These are phyloP conservation scores for Pyrgus malvae DNA, from an alignment of 2,888 invertebrate genomes.

Conservation along the genomic window DNA sequence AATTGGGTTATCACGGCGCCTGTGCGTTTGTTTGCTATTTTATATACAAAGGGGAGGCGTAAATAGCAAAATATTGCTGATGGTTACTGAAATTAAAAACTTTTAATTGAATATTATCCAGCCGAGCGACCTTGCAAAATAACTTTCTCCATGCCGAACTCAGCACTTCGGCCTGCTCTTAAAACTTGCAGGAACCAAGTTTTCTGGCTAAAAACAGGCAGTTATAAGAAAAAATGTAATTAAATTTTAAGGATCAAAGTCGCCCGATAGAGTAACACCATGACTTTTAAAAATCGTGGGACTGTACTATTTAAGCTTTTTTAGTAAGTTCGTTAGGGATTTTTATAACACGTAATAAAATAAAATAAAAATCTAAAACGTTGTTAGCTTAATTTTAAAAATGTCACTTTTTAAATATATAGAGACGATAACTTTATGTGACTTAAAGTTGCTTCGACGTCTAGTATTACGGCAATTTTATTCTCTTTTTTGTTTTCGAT, in stretches of 20 bases:
- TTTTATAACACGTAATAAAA: too few species aligned
- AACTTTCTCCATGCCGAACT: slow-evolving; percentile 46
- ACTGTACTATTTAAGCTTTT: too few species aligned
- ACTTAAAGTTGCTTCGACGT: too few species aligned
- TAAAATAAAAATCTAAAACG: too few species aligned
- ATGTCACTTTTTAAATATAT: too few species aligned
- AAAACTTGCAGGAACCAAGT: slow-evolving; percentile 51
- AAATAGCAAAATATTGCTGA: slow-evolving; percentile 65
- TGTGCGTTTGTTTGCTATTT: too few species aligned
- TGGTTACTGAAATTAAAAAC: slow-evolving; percentile 67
- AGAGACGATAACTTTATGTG: too few species aligned
- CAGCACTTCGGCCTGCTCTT: slow-evolving; percentile 41
- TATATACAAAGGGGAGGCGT: slow-evolving; percentile 34
- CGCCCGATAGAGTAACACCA: slow-evolving; percentile 9
- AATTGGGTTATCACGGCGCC: too few species aligned
- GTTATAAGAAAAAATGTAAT: slow-evolving; percentile 47
- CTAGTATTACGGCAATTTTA: too few species aligned
- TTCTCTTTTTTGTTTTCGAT: too few species aligned
- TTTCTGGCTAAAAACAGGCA: slow-evolving; percentile 42
- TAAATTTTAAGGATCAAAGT: slow-evolving; percentile 44
- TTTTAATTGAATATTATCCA: slow-evolving; percentile 77
- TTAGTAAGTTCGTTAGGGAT: too few species aligned
- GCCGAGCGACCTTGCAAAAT: slow-evolving; percentile 56
- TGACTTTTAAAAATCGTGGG: not conserved
- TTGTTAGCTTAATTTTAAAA: too few species aligned